These are phyloP conservation scores for Temnopleurus reevesii DNA, from an alignment of 53 echinoderm and acorn worm genomes.

Conservation along the genomic window DNA sequence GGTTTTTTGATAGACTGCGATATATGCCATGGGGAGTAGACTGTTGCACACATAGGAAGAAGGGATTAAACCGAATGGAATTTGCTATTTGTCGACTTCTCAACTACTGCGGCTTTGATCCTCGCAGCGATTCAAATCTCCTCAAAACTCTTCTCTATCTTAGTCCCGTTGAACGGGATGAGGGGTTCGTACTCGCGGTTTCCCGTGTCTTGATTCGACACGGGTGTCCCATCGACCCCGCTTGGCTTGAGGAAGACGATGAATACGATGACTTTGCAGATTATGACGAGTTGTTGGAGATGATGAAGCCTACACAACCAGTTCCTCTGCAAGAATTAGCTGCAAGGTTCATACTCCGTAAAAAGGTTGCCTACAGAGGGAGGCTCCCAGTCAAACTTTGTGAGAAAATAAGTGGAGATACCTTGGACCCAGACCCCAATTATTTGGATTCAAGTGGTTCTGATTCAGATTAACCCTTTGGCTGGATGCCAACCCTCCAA, in stretches of 20 bases:
- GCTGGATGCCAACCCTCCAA: too few relatives aligned
- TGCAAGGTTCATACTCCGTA: not conserved
- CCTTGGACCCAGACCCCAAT: not conserved
- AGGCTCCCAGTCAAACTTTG: not conserved
- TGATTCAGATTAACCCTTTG: conserved; percentile 25
- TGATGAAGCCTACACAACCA: not conserved
- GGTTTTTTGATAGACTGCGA: not conserved
- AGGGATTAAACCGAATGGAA: not conserved
- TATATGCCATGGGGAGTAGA: not conserved
- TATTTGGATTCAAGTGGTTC: not conserved
- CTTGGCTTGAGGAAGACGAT: not conserved
- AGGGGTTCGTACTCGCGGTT: not conserved
- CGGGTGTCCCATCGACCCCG: not conserved
- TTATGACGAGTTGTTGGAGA: not conserved
- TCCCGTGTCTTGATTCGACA: not conserved
- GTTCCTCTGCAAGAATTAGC: not conserved
- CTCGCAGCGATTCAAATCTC: not conserved
- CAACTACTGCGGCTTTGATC: not conserved
- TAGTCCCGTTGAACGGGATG: not conserved
- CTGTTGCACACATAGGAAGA: not conserved
- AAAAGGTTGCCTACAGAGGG: not conserved
- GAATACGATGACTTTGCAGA: too few relatives aligned
- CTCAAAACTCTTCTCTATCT: not conserved
- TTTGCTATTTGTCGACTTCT: not conserved
- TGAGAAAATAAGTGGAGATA: not conserved